phyloP scores from a whole-genome alignment of 2,797 vertebrate genomes.

The Lacerta viridis region DNA sequence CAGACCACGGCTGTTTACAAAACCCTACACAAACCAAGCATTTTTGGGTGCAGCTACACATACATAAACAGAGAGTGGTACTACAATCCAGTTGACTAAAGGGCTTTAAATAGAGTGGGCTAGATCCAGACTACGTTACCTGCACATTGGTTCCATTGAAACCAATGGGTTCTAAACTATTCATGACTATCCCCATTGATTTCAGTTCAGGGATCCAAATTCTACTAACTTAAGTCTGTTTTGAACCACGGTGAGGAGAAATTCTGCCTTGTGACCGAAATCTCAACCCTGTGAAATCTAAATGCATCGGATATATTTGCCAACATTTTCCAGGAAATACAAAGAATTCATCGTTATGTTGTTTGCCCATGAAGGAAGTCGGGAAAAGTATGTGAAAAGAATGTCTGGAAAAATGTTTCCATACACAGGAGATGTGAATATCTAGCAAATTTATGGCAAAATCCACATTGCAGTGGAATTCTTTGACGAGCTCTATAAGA shows the following conservation, averaged over 20 bases:
- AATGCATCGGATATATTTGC: accelerated
- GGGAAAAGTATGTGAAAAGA: neutral
- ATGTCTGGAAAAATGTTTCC: neutral
- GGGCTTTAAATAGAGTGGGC: neutral
- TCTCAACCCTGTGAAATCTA: neutral
- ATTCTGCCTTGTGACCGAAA: neutral
- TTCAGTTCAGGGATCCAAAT: too few species aligned
- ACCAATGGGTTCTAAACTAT: too few species aligned
- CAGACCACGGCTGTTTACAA: neutral
- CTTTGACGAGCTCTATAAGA: neutral
- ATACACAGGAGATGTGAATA: neutral
- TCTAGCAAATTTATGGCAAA: neutral
- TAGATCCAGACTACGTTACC: too few species aligned
- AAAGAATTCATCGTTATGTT: neutral
- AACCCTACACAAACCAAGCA: neutral
- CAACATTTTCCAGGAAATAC: neutral
- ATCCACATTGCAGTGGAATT: neutral
- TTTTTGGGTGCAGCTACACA: neutral
- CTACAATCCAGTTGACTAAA: neutral
- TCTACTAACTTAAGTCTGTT: too few species aligned
- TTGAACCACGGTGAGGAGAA: neutral
- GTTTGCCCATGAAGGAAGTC: neutral
- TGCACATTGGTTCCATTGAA: too few species aligned
- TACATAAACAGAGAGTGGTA: neutral
- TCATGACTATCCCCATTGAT: too few species aligned